Evolutionary conservation across 2,113 vertebrate species (phyloP), one percentile per base, ranked within the genome.

Genomic region (Nanorana parkeri): DNA sequence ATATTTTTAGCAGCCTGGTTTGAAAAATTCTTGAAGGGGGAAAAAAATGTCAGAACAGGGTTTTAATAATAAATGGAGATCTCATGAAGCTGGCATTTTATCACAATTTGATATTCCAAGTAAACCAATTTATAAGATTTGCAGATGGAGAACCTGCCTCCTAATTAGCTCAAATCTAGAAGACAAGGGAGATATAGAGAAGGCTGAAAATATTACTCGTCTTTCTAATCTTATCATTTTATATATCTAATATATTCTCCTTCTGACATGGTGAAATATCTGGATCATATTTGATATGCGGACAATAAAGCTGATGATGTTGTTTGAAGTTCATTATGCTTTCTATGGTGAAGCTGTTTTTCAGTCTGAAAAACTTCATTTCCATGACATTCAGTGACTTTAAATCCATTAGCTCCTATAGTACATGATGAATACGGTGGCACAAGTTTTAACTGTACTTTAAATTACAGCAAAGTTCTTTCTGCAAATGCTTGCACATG

Each of bases 91-190:
- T 28, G 28, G 32, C 21, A 47, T 60, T 81, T 83, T 81, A 74
- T 67, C 69, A 74, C 28, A 36, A 74, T 74, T 76, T 83, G 71
- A 83, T 83, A 83, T 68, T 74, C 71, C 72, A 23, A 75, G 64
- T 74, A 83, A 83, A 83, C 80, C 80, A 83, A 83, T 83, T 76
- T 83, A 67, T 83, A 29, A 76, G 69, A 74, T 75, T 75, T 81
- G 41, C 71, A 32, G 54, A 58, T 23, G 36, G 23, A 65, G 32
- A 63, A 83, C 71, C 80, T 60, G 76, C 63, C 64, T 60, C 52
- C 63, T 76, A 83, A 83, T 83, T 83, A 83, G 80, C 28, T 68
- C 23, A 64, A 68, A 76, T 60, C 52, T 74, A 23, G 32, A 60
- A 47, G 21, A 68, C 65, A 55, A 17, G 23, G 55, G 51, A 58